Base-by-base conservation (phyloP, 2,113 vertebrate genomes). In the Heterotis niloticus region DNA sequence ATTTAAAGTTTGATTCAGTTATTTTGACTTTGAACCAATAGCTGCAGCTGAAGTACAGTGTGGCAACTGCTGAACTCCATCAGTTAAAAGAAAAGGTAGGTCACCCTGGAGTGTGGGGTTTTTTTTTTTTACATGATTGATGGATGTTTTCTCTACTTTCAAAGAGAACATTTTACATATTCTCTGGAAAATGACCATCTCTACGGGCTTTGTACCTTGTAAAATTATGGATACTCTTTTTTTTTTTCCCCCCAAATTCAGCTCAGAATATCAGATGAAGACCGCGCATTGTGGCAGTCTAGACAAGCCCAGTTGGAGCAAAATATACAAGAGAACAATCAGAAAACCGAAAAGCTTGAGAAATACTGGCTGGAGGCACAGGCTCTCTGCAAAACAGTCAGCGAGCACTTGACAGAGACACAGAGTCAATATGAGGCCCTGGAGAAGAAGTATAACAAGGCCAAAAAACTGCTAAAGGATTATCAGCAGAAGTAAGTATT, bases 361-460 rank as follows among this genome's bases (percentile, higher is more conserved):
- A 94, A 91, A 76, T 95, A 96, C 78, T 97, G 96, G 96, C 91
- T 95, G 78, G 96, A 97, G 83, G 94, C 96, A 84, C 95, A 97
- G 87, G 93, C 90, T 26, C 89, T 97, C 78, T 96, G 95, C 86
- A 94, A 95, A 88, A 93, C 94, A 20, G 93, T 96, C 82, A 96
- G 94, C 81, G 95, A 97, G 79, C 91, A 92, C 84, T 87, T 96
- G 80, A 92, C 94, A 62, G 95, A 96, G 87, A 93, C 94, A 76
- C 96, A 96, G 90, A 92, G 92, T 80, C 95, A 96, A 79, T 92
- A 92, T 16, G 95, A 96, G 82, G 90, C 88, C 69, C 86, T 97
- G 86, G 95, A 97, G 87, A 92, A 94, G 81, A 96, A 95, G 86
- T 97, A 96, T 86, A 91, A 20, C 84, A 95, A 96, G 79, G 94